These are phyloP conservation scores for Pristiophorus japonicus DNA, from an alignment of 2,113 vertebrate species.

Conservation along the genomic window DNA sequence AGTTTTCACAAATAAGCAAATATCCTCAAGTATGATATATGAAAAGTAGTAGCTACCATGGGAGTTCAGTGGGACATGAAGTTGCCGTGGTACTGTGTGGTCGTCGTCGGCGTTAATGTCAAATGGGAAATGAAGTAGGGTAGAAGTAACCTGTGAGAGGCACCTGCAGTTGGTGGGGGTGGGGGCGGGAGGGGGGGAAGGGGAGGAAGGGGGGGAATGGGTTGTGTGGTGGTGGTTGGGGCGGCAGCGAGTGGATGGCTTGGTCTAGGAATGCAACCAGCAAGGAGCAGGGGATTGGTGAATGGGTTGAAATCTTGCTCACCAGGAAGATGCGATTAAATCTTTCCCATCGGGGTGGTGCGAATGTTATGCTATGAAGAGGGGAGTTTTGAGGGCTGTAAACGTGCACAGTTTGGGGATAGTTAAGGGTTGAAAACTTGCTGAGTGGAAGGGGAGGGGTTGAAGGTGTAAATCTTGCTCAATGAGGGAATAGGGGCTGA, in stretches of 20 bases:
- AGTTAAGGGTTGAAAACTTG: neutral
- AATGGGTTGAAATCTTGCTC: no score
- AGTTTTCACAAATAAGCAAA: no score
- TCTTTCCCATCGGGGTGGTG: no score
- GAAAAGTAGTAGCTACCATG: neutral
- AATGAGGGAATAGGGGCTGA: neutral
- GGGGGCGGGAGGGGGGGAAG: no score
- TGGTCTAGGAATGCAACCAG: neutral
- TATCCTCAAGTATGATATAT: neutral
- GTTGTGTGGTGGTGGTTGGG: neutral
- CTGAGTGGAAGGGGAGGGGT: neutral
- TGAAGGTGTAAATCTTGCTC: neutral
- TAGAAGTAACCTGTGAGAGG: neutral
- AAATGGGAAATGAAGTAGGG: neutral
- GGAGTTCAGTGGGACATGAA: neutral
- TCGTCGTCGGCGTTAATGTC: neutral
- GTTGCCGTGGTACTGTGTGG: neutral
- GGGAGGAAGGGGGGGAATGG: no score
- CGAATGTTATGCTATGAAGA: no score
- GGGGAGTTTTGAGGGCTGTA: no score
- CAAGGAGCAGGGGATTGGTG: neutral
- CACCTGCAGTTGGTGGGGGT: neutral
- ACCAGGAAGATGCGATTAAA: no score
- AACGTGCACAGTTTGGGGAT: no score
- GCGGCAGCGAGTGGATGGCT: neutral